A percentile compares a stretch with the other conserved stretches of the same genome.
phyloP scores from a whole-genome alignment of 2,888 invertebrate species.

The Chironomus tentans region DNA sequence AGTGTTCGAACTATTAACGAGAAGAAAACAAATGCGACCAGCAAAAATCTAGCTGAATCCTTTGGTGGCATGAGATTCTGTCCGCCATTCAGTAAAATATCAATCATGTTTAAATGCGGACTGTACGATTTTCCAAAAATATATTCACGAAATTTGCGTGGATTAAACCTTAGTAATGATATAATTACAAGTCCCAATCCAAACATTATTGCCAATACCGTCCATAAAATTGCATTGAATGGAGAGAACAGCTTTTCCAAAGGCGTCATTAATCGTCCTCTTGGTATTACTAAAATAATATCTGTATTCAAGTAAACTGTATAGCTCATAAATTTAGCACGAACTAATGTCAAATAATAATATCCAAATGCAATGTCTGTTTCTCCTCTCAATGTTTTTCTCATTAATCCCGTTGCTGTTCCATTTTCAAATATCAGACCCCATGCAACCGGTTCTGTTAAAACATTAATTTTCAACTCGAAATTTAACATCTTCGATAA shows the following conservation, averaged over 20 bases:
- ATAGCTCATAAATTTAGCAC: slow-evolving; percentile 9
- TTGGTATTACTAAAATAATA: background rate
- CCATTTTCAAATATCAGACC: background rate
- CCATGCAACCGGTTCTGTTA: background rate
- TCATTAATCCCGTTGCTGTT: background rate
- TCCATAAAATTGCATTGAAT: background rate
- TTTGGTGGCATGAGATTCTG: background rate
- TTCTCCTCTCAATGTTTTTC: background rate
- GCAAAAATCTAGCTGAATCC: background rate
- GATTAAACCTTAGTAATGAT: background rate
- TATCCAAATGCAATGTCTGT: background rate
- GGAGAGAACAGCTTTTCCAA: background rate
- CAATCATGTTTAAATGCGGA: background rate
- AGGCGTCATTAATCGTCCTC: background rate
- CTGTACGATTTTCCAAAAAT: background rate
- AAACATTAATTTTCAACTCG: background rate
- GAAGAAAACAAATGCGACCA: background rate
- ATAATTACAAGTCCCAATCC: background rate
- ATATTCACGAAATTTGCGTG: background rate
- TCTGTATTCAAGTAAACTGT: background rate
- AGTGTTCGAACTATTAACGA: background rate
- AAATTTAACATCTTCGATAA: background rate
- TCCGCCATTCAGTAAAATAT: background rate
- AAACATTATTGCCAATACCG: background rate
- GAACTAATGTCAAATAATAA: slow-evolving; percentile 1